These are phyloP conservation scores for Drosophila lacertosa DNA, from an alignment of 1,140 invertebrate species.

Conservation along the genomic window DNA sequence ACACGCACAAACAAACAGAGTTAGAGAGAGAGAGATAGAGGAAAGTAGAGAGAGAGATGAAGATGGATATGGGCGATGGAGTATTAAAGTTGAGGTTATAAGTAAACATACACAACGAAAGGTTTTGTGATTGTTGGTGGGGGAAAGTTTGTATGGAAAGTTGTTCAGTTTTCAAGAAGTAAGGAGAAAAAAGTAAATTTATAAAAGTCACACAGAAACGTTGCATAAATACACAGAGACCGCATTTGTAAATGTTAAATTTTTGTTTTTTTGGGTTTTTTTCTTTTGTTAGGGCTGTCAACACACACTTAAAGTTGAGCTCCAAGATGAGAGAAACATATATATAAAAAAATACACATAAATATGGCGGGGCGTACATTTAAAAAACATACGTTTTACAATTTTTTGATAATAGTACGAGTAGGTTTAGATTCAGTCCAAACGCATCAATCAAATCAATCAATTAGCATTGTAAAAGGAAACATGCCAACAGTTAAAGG, in stretches of 20 bases:
- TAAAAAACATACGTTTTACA: conserved; percentile 59
- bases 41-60: conserved; percentile 47
- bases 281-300: conserved; percentile 17
- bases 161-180: background rate
- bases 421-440: conserved; percentile 73
- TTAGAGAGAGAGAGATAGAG: conserved; percentile 35
- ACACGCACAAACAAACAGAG: conserved; percentile 18
- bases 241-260: conserved; percentile 31
- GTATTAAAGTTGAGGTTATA: conserved; percentile 37
- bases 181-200: conserved; percentile 46
- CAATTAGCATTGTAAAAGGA: conserved; percentile 64
- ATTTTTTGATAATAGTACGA: conserved; percentile 29
- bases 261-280: background rate
- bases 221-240: conserved; percentile 78
- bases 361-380: conserved; percentile 49
- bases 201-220: conserved; percentile 80
- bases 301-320: conserved; percentile 50
- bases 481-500: conserved; percentile 67
- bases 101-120: conserved; percentile 51
- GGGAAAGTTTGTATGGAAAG: conserved; percentile 51
- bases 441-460: conserved; percentile 66
- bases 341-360: conserved; percentile 40
- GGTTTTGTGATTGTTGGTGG: conserved; percentile 26
- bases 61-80: conserved; percentile 56
- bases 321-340: conserved; percentile 37